phyloP scores from a whole-genome alignment of 2,888 invertebrate genomes.

The Cecidostiba fungosa region DNA sequence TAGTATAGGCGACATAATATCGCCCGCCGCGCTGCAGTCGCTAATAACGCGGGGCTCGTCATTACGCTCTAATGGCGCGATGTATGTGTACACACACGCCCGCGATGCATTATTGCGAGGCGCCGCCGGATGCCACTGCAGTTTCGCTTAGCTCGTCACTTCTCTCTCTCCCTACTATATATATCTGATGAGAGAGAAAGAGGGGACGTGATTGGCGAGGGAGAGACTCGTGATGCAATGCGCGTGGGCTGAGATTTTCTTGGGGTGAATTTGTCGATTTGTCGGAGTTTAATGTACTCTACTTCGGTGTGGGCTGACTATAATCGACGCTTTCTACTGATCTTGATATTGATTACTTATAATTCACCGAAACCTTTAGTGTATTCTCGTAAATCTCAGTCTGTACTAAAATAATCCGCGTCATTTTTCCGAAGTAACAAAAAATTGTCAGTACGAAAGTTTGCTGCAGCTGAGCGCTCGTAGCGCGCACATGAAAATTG shows the following conservation, averaged over 20 bases:
- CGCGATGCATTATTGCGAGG: conserved; percentile 12
- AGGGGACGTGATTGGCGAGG: too few relatives aligned
- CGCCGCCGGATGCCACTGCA: not conserved
- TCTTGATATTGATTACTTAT: too few relatives aligned
- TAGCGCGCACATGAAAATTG: not conserved
- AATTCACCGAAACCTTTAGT: too few relatives aligned
- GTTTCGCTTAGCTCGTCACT: conserved; percentile 23
- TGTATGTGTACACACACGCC: not conserved
- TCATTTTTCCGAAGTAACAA: too few relatives aligned
- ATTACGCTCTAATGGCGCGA: conserved; percentile 38
- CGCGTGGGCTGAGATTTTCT: not conserved
- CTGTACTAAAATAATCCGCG: too few relatives aligned
- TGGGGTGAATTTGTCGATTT: not conserved
- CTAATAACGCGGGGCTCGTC: conserved; percentile 27
- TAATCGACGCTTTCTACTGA: not conserved
- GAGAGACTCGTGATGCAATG: not conserved
- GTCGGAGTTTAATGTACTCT: not conserved
- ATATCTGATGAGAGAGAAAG: not conserved
- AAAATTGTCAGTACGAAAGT: not conserved
- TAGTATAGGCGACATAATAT: conserved; percentile 6
- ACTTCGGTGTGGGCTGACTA: not conserved
- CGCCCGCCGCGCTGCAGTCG: conserved; percentile 14
- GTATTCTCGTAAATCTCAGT: too few relatives aligned
- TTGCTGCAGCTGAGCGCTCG: not conserved
- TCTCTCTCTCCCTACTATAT: not conserved